Conservation (phyloP, 1,140 invertebrate genomes). For the Augochlora pura region DNA sequence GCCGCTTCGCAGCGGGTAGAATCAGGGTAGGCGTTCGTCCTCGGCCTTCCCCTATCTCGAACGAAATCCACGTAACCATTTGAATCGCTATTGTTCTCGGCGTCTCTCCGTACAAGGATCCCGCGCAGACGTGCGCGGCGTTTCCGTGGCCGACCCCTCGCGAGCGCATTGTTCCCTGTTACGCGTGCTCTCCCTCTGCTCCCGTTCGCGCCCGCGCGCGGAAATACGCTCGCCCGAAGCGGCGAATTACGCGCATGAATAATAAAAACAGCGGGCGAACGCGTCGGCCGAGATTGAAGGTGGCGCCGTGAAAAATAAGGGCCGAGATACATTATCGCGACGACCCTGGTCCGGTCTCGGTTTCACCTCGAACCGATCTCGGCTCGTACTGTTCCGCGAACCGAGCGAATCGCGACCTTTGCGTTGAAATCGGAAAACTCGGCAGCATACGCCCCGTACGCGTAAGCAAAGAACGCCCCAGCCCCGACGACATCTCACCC, state of each 20-base stretch:
- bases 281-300: constrained; percentile 55
- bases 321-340: too few species aligned
- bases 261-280: constrained; percentile 43
- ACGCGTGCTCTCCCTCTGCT: background rate
- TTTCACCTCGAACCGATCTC: too few species aligned
- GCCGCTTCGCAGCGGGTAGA: too few species aligned
- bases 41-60: background rate
- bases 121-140: background rate
- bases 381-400: too few species aligned
- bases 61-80: background rate
- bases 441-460: too few species aligned
- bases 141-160: background rate
- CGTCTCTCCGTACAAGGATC: background rate
- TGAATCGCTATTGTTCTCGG: background rate
- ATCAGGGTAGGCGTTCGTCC: too few species aligned
- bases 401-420: too few species aligned
- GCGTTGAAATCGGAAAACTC: too few species aligned
- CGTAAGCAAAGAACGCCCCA: background rate
- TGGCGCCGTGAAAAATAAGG: background rate
- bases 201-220: background rate
- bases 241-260: constrained; percentile 53
- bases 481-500: background rate
- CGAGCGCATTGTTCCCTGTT: background rate
- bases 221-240: background rate
- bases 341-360: too few species aligned